Percentiles rank a stretch among this genome's conserved stretches.
Conservation (phyloP, 2,888 invertebrate genomes). For the Actias luna region DNA sequence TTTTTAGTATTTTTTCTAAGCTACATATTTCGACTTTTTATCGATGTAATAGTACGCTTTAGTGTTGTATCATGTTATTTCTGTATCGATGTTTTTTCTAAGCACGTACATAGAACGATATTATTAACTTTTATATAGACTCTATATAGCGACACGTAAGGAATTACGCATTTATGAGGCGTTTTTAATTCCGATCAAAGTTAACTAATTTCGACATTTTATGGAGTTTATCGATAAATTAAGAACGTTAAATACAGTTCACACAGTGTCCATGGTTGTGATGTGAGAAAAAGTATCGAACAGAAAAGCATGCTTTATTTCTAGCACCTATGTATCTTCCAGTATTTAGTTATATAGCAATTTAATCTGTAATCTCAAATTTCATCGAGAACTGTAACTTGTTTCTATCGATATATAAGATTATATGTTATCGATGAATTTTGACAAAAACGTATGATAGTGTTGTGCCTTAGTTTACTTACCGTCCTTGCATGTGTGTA, state of each 20-base stretch:
- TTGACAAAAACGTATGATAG: not conserved
- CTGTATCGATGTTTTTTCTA: no score
- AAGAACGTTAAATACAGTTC: not conserved
- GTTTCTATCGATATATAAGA: not conserved
- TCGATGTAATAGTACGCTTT: no score
- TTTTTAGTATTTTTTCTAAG: not conserved
- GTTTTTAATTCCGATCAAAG: no score
- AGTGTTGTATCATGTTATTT: no score
- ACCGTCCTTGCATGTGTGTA: not conserved
- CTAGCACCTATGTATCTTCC: not conserved
- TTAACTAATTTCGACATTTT: not conserved
- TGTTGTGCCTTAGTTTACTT: conserved; percentile 7
- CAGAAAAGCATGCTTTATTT: not conserved
- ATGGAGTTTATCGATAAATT: not conserved
- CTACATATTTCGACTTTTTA: not conserved
- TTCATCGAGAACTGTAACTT: not conserved
- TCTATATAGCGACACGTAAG: no score
- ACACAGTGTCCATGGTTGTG: not conserved
- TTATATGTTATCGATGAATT: not conserved
- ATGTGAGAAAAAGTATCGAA: not conserved
- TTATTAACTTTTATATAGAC: no score
- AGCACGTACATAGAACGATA: no score
- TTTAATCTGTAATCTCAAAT: not conserved
- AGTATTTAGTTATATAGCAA: not conserved
- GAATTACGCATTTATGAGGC: no score